Percentiles rank a stretch among this genome's conserved stretches.
These are phyloP conservation scores for Phoxinus phoxinus DNA, from an alignment of 2,113 vertebrate genomes.

Conservation along the genomic window DNA sequence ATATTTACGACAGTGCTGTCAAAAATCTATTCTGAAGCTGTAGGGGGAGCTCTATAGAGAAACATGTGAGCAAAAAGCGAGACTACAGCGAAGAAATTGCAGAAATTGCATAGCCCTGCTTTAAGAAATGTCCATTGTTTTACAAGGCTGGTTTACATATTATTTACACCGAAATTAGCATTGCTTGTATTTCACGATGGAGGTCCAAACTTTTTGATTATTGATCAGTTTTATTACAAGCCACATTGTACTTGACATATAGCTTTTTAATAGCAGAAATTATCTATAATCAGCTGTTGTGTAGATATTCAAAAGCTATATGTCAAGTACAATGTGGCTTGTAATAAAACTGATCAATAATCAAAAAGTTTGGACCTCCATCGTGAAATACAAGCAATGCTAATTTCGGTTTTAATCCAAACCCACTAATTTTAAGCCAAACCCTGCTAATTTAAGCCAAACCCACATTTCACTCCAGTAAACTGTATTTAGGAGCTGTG, in stretches of 20 bases:
- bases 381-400: not conserved
- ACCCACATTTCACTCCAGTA: not conserved
- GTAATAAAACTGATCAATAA: not conserved
- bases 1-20: too few relatives aligned
- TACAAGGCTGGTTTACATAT: not conserved
- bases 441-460: too few relatives aligned
- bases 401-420: too few relatives aligned
- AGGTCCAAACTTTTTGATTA: not conserved
- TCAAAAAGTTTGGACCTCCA: not conserved
- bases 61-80: too few relatives aligned
- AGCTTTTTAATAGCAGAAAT: not conserved
- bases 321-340: too few relatives aligned
- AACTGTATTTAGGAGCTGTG: not conserved
- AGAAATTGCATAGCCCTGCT: too few relatives aligned
- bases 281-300: conserved; percentile 8
- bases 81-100: too few relatives aligned
- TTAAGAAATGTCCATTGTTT: too few relatives aligned
- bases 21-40: too few relatives aligned
- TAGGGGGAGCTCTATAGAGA: too few relatives aligned
- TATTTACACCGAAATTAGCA: not conserved
- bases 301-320: not conserved
- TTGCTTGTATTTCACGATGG: not conserved
- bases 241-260: not conserved
- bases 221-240: not conserved
- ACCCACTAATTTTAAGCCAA: too few relatives aligned